Evolutionary conservation across 2,888 invertebrate genomes (phyloP), one percentile per base, ranked within the genome.

Genomic region (Tridacna gigas): DNA sequence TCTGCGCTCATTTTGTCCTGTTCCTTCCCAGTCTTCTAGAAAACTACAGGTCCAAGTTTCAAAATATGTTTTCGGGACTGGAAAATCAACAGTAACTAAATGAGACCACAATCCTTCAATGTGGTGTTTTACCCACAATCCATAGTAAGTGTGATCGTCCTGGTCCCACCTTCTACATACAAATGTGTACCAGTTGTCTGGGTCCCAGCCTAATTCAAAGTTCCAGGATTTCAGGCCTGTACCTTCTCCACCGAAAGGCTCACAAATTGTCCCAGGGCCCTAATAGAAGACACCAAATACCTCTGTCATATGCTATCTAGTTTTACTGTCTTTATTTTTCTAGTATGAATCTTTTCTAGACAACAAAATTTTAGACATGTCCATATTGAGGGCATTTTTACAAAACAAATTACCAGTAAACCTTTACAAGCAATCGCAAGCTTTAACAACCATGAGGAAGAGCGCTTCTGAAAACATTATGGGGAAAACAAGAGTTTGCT

Each of bases 161-260:
- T 75, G 47, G 69, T 89, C 84, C 91, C 91, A 91, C 56, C 91
- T 83, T 13, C 91, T 74, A 11, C 81, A 77, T 12, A 91, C 89
- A 60, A 90, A 60, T 0, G 89, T 90, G 80, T 90, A 91, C 90
- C 91, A 91, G 56, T 78, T 73, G 65, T 90, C 88, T 45, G 89
- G 83, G 66, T 90, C 88, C 91, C 91, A 91, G 47, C 87, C 87
- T 9, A 89, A 48, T 28, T 82, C 82, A 80, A 90, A 90, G 78
- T 91, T 91, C 88, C 88, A 87, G n/a, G 90, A 87, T 67, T 91
- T 91, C 28, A 91, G 77, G 0, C 90, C 90, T 3, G 84, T 83
- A n/a, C 91, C 91, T 77, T 89, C 90, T 4, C 89, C 89, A 13
- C 87, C 91, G 79, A 91, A 91, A 7, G 87, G 84, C 69, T 89